phyloP scores from a whole-genome alignment of 2,888 invertebrate species.

The Glyphotaelius pellucidus region DNA sequence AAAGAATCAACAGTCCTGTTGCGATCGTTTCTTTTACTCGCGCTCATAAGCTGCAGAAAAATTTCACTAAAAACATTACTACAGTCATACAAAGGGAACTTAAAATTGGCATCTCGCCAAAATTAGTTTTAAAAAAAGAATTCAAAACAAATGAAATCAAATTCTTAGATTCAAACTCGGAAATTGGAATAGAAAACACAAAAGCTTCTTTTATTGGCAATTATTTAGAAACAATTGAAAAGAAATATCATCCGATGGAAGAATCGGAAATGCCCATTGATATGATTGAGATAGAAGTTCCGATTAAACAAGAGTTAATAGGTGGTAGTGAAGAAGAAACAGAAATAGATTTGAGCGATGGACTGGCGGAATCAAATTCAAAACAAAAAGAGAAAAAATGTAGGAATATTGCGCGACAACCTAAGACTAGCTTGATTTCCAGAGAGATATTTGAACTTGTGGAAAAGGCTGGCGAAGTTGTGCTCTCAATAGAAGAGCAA shows the following conservation, averaged over 20 bases:
- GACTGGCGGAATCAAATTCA: neutral
- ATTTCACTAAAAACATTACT: neutral
- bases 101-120: neutral
- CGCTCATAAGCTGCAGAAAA: neutral
- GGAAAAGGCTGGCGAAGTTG: neutral
- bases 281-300: constrained; percentile 2
- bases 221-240: neutral
- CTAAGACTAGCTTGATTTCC: neutral
- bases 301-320: neutral
- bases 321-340: neutral
- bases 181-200: neutral
- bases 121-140: neutral
- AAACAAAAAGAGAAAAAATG: neutral
- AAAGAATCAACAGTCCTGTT: neutral
- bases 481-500: neutral
- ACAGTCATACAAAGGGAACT: neutral
- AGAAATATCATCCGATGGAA: neutral
- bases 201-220: neutral
- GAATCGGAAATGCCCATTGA: neutral
- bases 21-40: neutral
- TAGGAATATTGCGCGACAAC: neutral
- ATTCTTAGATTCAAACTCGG: neutral
- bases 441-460: neutral
- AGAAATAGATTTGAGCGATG: neutral
- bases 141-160: neutral